Base-by-base conservation (phyloP, 2,113 vertebrate genomes). In the Eupsittula cactorum region DNA sequence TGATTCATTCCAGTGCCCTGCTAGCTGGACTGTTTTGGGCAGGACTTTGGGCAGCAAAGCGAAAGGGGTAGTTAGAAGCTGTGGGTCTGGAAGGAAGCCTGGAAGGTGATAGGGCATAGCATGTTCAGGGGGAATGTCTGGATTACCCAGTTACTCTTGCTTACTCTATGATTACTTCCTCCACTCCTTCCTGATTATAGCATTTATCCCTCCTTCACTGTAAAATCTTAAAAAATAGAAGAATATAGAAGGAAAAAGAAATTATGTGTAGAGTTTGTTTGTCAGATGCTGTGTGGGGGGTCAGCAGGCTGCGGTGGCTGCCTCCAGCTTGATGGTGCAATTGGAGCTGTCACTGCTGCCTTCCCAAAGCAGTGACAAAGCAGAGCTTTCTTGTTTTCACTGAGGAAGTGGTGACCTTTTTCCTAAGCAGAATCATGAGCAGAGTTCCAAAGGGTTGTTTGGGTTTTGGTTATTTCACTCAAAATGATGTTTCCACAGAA, bases 91-190 rank as follows among this genome's bases (percentile, higher is more conserved):
- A 83, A 52, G 24, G 57, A 82, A 76, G 50, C 25, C n/a, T 11
- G 27, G n/a, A 53, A 71, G 35, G 11, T 67, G 3, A 23, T 2
- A 28, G 4, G 14, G 52, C 7, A 47, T 37, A 57, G 10, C 0
- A 0, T n/a, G n/a, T 16, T 7, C 17, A 6, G 6, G 11, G 24
- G 21, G 13, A 52, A 55, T 73, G 67, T 21, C 62, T 42, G 49
- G 65, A 35, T 87, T 64, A 41, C 31, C 13, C 37, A 11, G 14
- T 57, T 82, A 47, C 41, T 85, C 29, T 20, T 28, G 5, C 15
- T 70, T 75, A 50, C 25, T 69, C 70, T 65, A 0, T 27, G 19
- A 35, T 73, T 82, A 57, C 55, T 86, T 92, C 19, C 46, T 85
- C 49, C 23, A 18, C 4, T 11, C 31, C 17, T 18, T 86, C 25